phyloP scores from a whole-genome alignment of 2,797 vertebrate genomes.

The Pangasius krempfi region DNA sequence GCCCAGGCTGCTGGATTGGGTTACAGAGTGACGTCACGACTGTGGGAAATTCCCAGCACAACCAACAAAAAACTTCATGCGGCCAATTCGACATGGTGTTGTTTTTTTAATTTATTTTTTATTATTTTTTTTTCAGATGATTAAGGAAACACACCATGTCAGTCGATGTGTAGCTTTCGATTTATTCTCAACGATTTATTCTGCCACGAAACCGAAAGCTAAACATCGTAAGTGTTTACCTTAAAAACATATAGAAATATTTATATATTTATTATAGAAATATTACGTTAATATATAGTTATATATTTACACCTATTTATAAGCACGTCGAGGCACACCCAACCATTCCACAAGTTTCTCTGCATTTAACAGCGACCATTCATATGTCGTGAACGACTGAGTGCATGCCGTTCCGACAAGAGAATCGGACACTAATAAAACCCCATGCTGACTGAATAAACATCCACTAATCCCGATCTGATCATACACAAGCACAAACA shows the following conservation, averaged over 20 bases:
- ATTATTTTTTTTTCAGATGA: background rate
- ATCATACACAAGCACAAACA: background rate
- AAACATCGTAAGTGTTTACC: background rate
- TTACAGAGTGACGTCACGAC: constrained; percentile 36
- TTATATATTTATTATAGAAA: too few species aligned
- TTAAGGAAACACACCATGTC: background rate
- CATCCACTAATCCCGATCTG: background rate
- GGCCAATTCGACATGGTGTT: background rate
- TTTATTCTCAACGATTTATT: background rate
- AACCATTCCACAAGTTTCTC: background rate
- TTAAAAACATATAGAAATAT: background rate
- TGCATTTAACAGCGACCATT: background rate
- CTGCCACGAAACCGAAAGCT: constrained; percentile 27
- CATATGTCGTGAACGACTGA: background rate
- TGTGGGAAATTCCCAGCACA: constrained; percentile 47
- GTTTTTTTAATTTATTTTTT: too few species aligned
- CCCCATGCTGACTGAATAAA: background rate
- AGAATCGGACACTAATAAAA: background rate
- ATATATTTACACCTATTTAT: background rate
- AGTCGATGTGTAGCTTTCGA: background rate
- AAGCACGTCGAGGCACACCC: background rate
- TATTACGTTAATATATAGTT: too few species aligned
- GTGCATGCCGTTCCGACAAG: background rate
- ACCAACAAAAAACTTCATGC: background rate
- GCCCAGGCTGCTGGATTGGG: background rate